These are phyloP conservation scores for Suncus etruscus DNA, from an alignment of 2,113 vertebrate species.

Conservation along the genomic window DNA sequence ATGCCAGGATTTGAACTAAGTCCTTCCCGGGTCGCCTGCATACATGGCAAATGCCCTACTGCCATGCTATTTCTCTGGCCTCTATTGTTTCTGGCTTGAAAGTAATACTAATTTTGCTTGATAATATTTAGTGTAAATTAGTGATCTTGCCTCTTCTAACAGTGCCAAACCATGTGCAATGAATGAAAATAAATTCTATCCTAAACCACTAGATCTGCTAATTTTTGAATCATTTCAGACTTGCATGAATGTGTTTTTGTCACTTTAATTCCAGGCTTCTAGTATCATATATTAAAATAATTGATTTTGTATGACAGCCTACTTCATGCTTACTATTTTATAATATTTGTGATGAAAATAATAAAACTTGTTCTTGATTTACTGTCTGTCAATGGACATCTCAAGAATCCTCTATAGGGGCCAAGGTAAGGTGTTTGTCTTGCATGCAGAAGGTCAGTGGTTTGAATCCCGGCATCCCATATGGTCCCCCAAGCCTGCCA, in stretches of 20 bases:
- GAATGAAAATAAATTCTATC: background rate
- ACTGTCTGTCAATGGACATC: constrained; percentile 25
- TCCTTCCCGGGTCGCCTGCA: too few species aligned
- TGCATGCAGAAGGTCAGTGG: too few species aligned
- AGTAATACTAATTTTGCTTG: background rate
- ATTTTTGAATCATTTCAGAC: background rate
- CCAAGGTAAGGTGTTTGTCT: too few species aligned
- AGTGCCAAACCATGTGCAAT: background rate
- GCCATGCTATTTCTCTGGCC: too few species aligned
- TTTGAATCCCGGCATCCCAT: too few species aligned
- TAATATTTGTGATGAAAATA: background rate
- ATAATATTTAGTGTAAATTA: background rate
- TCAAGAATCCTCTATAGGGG: background rate
- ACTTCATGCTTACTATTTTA: constrained; percentile 51
- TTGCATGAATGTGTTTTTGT: background rate
- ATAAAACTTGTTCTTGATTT: background rate
- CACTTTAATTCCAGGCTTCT: background rate
- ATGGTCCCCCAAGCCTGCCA: too few species aligned
- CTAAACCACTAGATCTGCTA: background rate
- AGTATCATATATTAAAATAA: constrained; percentile 18
- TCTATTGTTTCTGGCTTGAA: background rate
- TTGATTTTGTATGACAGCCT: constrained; percentile 50
- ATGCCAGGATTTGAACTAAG: too few species aligned
- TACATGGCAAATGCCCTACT: too few species aligned
- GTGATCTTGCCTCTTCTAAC: background rate